Conservation (phyloP, 2,113 vertebrate species). For the Lophius piscatorius region DNA sequence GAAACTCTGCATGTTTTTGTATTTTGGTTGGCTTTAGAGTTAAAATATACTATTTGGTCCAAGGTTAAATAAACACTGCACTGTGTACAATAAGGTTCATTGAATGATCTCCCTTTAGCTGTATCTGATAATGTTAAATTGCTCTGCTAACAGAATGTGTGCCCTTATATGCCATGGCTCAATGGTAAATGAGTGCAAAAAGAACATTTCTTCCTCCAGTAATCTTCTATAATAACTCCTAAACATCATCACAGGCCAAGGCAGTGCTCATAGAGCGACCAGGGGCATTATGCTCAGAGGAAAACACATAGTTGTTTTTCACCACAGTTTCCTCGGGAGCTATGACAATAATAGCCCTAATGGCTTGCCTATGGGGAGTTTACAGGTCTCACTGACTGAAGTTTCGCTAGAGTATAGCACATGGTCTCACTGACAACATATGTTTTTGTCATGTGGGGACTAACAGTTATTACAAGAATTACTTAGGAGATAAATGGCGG, state of each 20-base stretch:
- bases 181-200: slow-evolving; percentile 58
- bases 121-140: slow-evolving; percentile 33
- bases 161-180: slow-evolving; percentile 51
- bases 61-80: too few relatives aligned
- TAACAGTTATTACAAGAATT: slow-evolving; percentile 15
- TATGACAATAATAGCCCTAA: slow-evolving; percentile 61
- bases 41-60: too few relatives aligned
- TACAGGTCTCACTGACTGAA: slow-evolving; percentile 32
- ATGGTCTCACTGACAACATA: too few relatives aligned
- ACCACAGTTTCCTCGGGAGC: slow-evolving; percentile 60
- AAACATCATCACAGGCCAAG: slow-evolving; percentile 57
- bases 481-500: slow-evolving; percentile 24
- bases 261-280: slow-evolving; percentile 49
- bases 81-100: too few relatives aligned
- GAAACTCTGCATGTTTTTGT: too few relatives aligned
- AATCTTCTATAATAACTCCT: slow-evolving; percentile 63
- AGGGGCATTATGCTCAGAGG: slow-evolving; percentile 44
- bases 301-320: slow-evolving; percentile 68
- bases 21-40: not conserved
- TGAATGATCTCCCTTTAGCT: slow-evolving; percentile 31
- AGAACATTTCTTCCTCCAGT: slow-evolving; percentile 50
- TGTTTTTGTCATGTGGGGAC: too few relatives aligned
- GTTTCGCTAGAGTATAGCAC: slow-evolving; percentile 35
- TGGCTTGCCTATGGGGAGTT: slow-evolving; percentile 55
- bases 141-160: slow-evolving; percentile 53